Evolutionary conservation across 1,140 invertebrate genomes (phyloP), one percentile per base, ranked within the genome.

Genomic region (Drosophila burlai): DNA sequence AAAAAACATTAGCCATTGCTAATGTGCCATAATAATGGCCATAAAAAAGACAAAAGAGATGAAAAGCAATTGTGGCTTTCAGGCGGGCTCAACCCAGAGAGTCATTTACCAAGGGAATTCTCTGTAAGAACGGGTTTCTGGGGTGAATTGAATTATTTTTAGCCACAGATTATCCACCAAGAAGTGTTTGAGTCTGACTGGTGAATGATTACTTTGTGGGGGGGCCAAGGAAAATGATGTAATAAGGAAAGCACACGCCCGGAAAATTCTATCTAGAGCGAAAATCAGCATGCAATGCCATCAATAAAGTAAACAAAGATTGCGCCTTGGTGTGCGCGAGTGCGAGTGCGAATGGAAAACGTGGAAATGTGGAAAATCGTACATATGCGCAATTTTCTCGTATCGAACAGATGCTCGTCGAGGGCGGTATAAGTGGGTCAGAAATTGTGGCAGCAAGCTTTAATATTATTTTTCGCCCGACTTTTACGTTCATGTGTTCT

Each of bases 241-340:
- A 89, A 87, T 84, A 89, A 81, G 74, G 55, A 79, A 83, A 71
- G 69, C 63, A 66, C 69, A 68, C 59, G 42, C 63, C 63, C 49
- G 46, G 58, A 60, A 73, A 47, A 61, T 79, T 80, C 45, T 45
- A 64, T 83, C 63, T 63, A 64, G 68, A 75, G 26, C 46, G 24
- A 81, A 69, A 83, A 79, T 84, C 62, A 80, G 50, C 73, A 78
- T 80, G 77, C 73, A 83, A 72, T 84, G 79, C 69, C 71, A 89
- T 78, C 74, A 31, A 68, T 76, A 63, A 64, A 64, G 74, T 81
- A 90, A 85, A 85, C 85, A 90, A 79, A 58, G 61, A 78, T 50
- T 60, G 72, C 26, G 54, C 26, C 45, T 74, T 34, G 46, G 40
- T 63, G 50, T 63, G 49, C 42, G 49, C 24, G 59, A 47, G 49